phyloP scores from a whole-genome alignment of 2,797 vertebrate genomes.

The Melanotaenia trifasciata region DNA sequence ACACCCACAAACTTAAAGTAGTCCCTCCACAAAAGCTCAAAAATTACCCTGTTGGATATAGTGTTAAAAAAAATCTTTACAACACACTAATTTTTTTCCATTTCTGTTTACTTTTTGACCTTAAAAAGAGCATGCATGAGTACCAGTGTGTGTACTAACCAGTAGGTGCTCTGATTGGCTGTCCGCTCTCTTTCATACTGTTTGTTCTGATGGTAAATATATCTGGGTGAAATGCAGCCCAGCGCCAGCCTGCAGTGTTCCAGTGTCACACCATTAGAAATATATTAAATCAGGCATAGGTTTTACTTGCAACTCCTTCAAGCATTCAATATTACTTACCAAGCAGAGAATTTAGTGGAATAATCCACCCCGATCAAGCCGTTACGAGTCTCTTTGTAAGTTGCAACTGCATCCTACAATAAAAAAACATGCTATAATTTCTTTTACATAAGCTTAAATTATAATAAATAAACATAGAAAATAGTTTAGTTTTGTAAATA shows the following conservation, averaged over 20 bases:
- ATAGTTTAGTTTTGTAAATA: not conserved
- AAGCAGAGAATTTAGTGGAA: conserved; percentile 88
- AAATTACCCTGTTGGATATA: conserved; percentile 82
- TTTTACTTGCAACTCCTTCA: not conserved
- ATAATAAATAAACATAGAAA: not conserved
- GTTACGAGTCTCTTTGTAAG: conserved; percentile 88
- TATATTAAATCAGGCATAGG: not conserved
- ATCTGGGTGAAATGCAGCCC: conserved; percentile 87
- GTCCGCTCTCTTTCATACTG: conserved; percentile 85
- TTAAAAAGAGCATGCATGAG: not conserved
- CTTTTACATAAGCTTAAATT: not conserved
- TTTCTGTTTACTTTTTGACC: not conserved
- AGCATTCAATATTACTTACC: conserved; percentile 70
- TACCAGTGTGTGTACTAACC: conserved; percentile 70
- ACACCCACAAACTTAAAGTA: conserved; percentile 87
- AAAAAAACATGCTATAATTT: not conserved
- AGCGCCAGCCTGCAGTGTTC: conserved; percentile 83
- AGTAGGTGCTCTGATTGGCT: conserved; percentile 89
- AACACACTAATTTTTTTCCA: not conserved
- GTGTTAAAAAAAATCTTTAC: not conserved
- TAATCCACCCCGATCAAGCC: conserved; percentile 85
- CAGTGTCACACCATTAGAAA: conserved; percentile 24
- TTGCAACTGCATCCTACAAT: conserved; percentile 82
- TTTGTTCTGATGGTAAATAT: conserved; percentile 86
- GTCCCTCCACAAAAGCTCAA: conserved; percentile 89